Percentiles rank a stretch among this genome's conserved stretches.
Conservation (phyloP, 2,888 invertebrate species). For the Galerucella nymphaeae region DNA sequence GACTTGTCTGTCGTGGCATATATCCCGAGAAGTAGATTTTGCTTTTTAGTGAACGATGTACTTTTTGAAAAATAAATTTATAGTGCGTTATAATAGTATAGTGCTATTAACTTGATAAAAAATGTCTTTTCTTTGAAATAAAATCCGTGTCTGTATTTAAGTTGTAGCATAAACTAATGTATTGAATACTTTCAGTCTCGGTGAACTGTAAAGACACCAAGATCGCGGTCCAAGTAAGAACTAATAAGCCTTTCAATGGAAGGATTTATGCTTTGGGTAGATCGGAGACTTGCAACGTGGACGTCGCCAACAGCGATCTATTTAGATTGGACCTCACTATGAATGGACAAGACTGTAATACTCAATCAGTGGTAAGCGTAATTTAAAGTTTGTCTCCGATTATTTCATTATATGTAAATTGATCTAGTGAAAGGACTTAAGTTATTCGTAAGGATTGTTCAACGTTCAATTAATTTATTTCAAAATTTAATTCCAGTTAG, state of each 20-base stretch:
- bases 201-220: constrained; percentile 95
- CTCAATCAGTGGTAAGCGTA: constrained; percentile 88
- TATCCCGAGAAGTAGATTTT: no score
- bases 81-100: no score
- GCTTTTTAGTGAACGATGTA: no score
- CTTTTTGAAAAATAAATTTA: no score
- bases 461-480: neutral
- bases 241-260: constrained; percentile 94
- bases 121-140: neutral
- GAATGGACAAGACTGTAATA: constrained; percentile 95
- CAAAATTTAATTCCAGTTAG: no score
- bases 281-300: constrained; percentile 95
- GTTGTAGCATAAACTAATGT: constrained; percentile 10
- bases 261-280: constrained; percentile 93
- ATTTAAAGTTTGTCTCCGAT: neutral
- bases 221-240: constrained; percentile 91
- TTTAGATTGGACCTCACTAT: constrained; percentile 93
- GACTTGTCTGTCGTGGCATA: no score
- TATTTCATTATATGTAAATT: neutral
- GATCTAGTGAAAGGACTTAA: neutral
- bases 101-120: no score
- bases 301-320: constrained; percentile 90
- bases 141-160: neutral
- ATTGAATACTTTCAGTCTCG: constrained; percentile 73
- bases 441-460: neutral